Evolutionary conservation across 2,888 invertebrate species (phyloP), one percentile per base, ranked within the genome.

Genomic region (Volucella inanis): DNA sequence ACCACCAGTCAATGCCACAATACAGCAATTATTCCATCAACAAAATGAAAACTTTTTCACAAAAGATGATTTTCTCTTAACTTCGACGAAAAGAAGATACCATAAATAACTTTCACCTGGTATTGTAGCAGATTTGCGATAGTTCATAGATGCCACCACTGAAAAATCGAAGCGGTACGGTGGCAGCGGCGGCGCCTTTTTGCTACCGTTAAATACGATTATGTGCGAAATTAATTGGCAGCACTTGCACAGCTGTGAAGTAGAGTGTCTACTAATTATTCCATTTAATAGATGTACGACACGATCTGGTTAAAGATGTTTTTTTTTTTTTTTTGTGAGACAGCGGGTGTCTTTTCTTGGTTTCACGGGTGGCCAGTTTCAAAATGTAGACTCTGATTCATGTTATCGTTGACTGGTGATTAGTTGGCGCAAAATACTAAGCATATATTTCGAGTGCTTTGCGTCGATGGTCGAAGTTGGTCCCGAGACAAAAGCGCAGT

Each of bases 51-150:
- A 75, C 45, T 38, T 57, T 64, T 76, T 64, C 64, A 81, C 62
- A 76, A 81, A 76, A 81, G 70, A 82, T 83, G 72, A 68, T 78
- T 83, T 83, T 78, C 78, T 67, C 78, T 39, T 8, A 77, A 38
- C 15, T 18, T 49, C 47, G 22, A 62, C 47, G 45, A 50, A 71
- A 77, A 71, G 59, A 71, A 57, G 62, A 71, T n/a, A n/a, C n/a
- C n/a, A n/a, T 72, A 78, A 72, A 83, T 83, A 78, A 83, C 82
- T 83, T 83, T 83, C 82, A 61, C 82, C 67, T 14, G 61, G 43
- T 50, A 61, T 78, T 83, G 72, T 68, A 62, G 78, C 54, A 72
- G 61, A 77, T 77, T 71, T 54, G 70, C 65, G 41, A 49, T 52
- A 10, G 22, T 62, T 49, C 52, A 45, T 68, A 49, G 49, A 54